These are phyloP conservation scores for Paramormyrops hopkinsi DNA, from an alignment of 2,797 vertebrate genomes.

Conservation along the genomic window DNA sequence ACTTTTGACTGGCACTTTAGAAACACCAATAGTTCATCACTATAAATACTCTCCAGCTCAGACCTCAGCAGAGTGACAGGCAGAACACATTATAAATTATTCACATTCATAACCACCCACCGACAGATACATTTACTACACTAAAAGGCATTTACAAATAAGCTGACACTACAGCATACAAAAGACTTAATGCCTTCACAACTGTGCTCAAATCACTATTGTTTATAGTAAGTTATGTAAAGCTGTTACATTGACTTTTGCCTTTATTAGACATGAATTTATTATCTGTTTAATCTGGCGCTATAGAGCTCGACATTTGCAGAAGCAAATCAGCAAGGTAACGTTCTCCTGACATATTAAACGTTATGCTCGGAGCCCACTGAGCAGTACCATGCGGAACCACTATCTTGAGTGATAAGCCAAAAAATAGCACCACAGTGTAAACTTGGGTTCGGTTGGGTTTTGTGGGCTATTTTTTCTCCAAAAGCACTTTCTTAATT, in stretches of 20 bases:
- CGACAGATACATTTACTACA: neutral
- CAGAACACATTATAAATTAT: neutral
- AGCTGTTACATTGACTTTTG: neutral
- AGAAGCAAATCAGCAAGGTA: neutral
- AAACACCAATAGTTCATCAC: neutral
- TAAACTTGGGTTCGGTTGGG: neutral
- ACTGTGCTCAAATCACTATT: neutral
- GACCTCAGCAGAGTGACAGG: neutral
- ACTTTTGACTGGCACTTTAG: neutral
- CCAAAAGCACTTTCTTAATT: neutral
- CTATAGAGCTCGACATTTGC: neutral
- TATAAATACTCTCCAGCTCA: conserved; percentile 14
- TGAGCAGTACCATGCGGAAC: neutral
- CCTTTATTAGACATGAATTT: neutral
- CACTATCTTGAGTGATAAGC: neutral
- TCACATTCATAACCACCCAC: neutral
- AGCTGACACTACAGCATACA: neutral
- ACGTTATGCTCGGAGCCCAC: neutral
- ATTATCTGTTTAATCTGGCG: neutral
- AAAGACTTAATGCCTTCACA: neutral
- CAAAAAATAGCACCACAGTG: neutral
- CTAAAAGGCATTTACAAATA: neutral
- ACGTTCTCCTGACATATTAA: neutral
- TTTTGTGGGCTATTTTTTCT: neutral
- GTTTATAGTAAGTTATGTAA: neutral